These are phyloP conservation scores for Smutsia gigantea DNA, from an alignment of 2,797 vertebrate genomes.

Conservation along the genomic window DNA sequence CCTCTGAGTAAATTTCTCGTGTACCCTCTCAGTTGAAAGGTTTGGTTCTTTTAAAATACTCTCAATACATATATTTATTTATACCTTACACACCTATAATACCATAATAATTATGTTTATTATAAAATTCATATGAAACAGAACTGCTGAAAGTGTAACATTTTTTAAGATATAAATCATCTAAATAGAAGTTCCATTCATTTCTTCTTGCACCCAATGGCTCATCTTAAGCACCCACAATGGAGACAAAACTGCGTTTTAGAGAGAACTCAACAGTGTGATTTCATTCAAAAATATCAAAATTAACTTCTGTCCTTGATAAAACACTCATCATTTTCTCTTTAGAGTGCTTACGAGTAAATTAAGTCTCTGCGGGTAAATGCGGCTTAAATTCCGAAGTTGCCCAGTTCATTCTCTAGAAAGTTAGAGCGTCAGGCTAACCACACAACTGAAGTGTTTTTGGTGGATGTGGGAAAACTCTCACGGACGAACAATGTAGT, in stretches of 20 bases:
- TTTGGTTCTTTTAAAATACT: background rate
- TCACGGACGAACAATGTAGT: background rate
- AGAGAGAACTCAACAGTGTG: background rate
- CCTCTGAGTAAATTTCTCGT: background rate
- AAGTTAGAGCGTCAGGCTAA: background rate
- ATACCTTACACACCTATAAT: background rate
- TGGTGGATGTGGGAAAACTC: background rate
- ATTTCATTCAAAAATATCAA: background rate
- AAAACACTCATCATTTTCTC: background rate
- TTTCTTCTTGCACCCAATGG: background rate
- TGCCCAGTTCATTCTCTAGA: background rate
- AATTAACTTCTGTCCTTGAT: background rate
- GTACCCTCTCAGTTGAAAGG: background rate
- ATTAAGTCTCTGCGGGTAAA: background rate
- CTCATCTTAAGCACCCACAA: background rate
- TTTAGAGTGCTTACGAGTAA: background rate
- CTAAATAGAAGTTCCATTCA: background rate
- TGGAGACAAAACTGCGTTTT: background rate
- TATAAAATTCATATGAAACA: background rate
- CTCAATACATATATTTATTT: background rate
- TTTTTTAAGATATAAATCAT: background rate
- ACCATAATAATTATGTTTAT: background rate
- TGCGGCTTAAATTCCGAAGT: background rate
- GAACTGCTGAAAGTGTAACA: background rate
- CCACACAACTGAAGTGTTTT: background rate